These are phyloP conservation scores for Anguilla pacifica DNA, from an alignment of 2,797 vertebrate genomes.

Conservation along the genomic window DNA sequence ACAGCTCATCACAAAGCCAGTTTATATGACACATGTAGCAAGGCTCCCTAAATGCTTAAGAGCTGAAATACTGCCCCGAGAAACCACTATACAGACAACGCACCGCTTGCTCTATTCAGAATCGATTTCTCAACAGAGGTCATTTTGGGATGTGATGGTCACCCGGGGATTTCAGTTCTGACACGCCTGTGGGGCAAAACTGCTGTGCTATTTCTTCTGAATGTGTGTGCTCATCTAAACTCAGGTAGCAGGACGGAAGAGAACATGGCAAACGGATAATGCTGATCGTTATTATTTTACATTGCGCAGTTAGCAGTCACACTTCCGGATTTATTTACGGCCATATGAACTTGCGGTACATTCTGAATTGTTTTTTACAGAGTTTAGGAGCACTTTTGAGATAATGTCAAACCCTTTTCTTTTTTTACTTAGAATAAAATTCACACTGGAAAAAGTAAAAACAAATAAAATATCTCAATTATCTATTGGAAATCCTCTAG, in stretches of 20 bases:
- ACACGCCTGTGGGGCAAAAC: background rate
- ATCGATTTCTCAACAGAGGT: background rate
- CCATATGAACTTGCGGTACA: background rate
- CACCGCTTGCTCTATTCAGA: background rate
- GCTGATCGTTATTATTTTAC: background rate
- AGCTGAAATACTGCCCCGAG: background rate
- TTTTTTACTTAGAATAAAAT: background rate
- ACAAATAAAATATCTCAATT: background rate
- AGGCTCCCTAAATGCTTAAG: background rate
- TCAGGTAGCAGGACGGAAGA: background rate
- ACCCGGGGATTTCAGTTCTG: background rate
- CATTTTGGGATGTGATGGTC: background rate
- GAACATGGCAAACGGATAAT: background rate
- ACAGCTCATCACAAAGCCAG: background rate
- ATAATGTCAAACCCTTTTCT: background rate
- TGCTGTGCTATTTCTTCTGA: background rate
- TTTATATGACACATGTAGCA: background rate
- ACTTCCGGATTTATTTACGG: too few relatives aligned
- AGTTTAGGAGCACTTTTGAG: background rate
- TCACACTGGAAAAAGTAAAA: background rate
- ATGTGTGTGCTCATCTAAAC: background rate
- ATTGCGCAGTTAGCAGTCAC: background rate
- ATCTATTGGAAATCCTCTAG: background rate
- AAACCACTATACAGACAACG: background rate
- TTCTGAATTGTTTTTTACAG: background rate